A percentile compares a stretch with the other conserved stretches of the same genome.
phyloP scores from a whole-genome alignment of 2,797 vertebrate species.

The Ammospiza maritima region DNA sequence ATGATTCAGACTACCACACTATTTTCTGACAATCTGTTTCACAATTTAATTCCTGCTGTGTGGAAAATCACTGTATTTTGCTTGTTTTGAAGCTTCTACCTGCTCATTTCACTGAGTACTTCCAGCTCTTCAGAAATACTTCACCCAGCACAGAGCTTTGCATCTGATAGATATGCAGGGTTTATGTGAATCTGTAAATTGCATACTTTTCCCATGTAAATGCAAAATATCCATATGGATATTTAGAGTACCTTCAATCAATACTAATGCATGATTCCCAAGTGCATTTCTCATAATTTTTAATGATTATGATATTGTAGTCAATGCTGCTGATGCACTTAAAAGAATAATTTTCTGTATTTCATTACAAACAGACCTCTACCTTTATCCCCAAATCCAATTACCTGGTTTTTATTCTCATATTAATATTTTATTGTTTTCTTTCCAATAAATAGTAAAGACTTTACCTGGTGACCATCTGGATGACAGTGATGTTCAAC shows the following conservation, averaged over 20 bases:
- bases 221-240: not conserved
- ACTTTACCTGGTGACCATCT: not conserved
- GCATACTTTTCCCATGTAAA: not conserved
- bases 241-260: not conserved
- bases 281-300: not conserved
- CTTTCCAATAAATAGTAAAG: not conserved
- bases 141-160: not conserved
- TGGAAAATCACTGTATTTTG: not conserved
- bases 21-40: conserved; percentile 18
- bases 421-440: not conserved
- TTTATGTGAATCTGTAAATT: not conserved
- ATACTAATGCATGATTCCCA: not conserved
- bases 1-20: not conserved
- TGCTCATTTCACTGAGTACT: not conserved
- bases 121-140: not conserved
- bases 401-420: not conserved
- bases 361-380: not conserved
- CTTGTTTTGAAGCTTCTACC: conserved; percentile 24
- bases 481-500: not conserved
- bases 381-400: not conserved
- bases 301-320: not conserved
- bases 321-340: not conserved
- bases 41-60: conserved; percentile 20
- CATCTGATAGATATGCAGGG: not conserved
- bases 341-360: not conserved